Conservation (phyloP, 2,797 vertebrate species). For the Typhlichthys subterraneus region DNA sequence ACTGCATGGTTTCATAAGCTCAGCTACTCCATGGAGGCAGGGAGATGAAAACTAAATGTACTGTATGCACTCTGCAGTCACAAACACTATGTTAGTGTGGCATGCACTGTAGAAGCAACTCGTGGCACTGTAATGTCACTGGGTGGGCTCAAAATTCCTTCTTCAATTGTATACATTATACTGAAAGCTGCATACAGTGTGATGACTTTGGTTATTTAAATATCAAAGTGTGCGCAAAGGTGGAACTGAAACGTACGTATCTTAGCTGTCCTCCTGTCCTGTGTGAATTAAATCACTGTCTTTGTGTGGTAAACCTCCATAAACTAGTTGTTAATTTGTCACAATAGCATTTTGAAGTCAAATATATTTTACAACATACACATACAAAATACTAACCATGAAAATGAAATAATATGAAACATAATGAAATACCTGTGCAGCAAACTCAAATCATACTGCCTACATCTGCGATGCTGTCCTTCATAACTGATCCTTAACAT, state of each 20-base stretch:
- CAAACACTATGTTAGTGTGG: conserved; percentile 8
- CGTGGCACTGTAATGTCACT: no score
- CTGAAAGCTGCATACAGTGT: no score
- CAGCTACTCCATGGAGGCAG: conserved; percentile 22
- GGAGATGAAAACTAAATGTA: conserved; percentile 50
- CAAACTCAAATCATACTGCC: conserved; percentile 11
- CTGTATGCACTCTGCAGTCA: conserved; percentile 50
- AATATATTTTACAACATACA: no score
- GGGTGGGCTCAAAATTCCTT: not conserved
- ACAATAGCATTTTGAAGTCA: no score
- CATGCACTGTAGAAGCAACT: not conserved
- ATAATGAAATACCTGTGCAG: not conserved
- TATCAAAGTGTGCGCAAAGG: no score
- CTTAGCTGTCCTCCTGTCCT: no score
- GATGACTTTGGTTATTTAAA: no score
- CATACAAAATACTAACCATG: conserved; percentile 1
- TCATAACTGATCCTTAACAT: conserved; percentile 8
- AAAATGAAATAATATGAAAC: not conserved
- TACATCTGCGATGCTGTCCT: no score
- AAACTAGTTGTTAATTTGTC: no score
- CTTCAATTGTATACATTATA: not conserved
- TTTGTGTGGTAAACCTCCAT: no score
- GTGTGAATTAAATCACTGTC: no score
- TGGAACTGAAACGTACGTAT: no score
- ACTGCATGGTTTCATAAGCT: conserved; percentile 53